These are phyloP conservation scores for Diorhabda sublineata DNA, from an alignment of 1,140 invertebrate species.

Conservation along the genomic window DNA sequence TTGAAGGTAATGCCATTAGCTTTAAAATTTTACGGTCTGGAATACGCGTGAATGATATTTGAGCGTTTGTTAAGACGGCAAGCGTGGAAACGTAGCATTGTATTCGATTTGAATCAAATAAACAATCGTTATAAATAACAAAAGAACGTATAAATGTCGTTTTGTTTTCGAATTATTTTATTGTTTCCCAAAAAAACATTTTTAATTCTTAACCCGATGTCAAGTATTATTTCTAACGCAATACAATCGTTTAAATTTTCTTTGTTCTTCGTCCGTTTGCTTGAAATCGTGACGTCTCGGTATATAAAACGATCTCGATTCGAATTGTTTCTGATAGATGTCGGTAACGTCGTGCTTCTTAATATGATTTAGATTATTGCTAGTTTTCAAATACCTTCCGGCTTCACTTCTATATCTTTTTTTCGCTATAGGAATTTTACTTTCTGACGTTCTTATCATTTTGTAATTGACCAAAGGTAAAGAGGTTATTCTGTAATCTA, in stretches of 20 bases:
- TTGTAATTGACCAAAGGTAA: conserved; percentile 14
- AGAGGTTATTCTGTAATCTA: conserved; percentile 9
- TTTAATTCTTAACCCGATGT: not conserved
- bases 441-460: conserved; percentile 3
- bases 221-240: not conserved
- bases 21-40: too few relatives aligned
- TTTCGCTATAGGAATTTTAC: not conserved
- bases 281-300: not conserved
- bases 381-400: too few relatives aligned
- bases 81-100: too few relatives aligned
- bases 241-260: not conserved
- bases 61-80: too few relatives aligned
- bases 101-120: too few relatives aligned
- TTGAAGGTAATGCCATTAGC: too few relatives aligned
- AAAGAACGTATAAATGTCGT: too few relatives aligned
- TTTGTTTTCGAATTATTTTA: too few relatives aligned
- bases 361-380: too few relatives aligned
- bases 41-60: too few relatives aligned
- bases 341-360: too few relatives aligned
- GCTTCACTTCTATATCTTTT: not conserved
- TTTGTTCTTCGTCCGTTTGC: not conserved
- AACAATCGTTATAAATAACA: too few relatives aligned
- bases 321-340: not conserved
- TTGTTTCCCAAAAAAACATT: not conserved
- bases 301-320: not conserved